Conservation (phyloP, 2,797 vertebrate genomes). For the Odontamblyopus lacepedii region DNA sequence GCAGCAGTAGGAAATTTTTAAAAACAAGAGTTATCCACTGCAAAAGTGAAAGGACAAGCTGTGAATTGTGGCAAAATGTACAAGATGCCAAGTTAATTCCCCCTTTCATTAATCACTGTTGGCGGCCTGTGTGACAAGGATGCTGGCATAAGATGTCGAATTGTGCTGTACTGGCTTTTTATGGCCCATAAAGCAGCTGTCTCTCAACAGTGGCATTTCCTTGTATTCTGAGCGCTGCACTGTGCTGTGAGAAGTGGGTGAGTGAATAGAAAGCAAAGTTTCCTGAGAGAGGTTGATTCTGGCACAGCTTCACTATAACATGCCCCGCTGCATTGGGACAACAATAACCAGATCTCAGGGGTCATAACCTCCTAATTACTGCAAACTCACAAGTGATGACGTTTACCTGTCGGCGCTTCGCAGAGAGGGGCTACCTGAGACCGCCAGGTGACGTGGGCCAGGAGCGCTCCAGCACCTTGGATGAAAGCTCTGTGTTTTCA, state of each 20-base stretch:
- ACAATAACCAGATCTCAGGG: constrained; percentile 61
- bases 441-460: constrained; percentile 58
- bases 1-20: background rate
- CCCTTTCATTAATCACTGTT: constrained; percentile 54
- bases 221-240: constrained; percentile 64
- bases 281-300: constrained; percentile 74
- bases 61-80: constrained; percentile 45
- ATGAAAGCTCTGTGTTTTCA: constrained; percentile 67
- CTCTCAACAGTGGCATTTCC: constrained; percentile 70
- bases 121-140: constrained; percentile 21
- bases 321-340: constrained; percentile 46
- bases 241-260: constrained; percentile 52
- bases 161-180: constrained; percentile 37
- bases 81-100: constrained; percentile 57
- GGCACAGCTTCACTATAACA: constrained; percentile 56
- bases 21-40: background rate
- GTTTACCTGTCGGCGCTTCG: constrained; percentile 50
- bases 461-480: constrained; percentile 59
- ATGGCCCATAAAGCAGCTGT: constrained; percentile 55
- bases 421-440: constrained; percentile 66
- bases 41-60: constrained; percentile 24
- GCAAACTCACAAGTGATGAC: constrained; percentile 57
- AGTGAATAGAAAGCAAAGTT: constrained; percentile 70
- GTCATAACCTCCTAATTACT: constrained; percentile 74
- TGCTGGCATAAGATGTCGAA: constrained; percentile 36